Evolutionary conservation across 2,797 vertebrate species (phyloP).

Genomic region (Chelidonichthys spinosus): DNA sequence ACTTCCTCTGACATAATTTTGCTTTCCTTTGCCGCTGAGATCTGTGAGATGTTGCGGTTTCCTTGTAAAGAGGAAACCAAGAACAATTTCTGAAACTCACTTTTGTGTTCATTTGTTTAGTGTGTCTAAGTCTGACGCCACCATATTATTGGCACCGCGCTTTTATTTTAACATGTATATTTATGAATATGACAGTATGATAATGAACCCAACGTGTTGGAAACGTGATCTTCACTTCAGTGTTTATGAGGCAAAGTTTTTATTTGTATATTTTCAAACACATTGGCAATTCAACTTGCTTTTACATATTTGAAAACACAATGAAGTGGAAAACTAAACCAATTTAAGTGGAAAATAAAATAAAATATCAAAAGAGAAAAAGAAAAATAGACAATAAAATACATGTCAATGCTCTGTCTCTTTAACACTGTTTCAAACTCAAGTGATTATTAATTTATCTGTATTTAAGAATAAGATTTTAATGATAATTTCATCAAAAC

Average conservation of each 20-base stretch:
- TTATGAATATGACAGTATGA: neutral
- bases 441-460: neutral
- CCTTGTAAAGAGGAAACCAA: slow-evolving; percentile 31
- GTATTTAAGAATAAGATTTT: neutral
- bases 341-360: neutral
- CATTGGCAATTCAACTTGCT: neutral
- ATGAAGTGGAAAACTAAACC: neutral
- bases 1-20: slow-evolving; percentile 61
- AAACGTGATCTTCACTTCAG: neutral
- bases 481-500: neutral
- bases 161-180: neutral
- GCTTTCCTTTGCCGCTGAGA: slow-evolving; percentile 5
- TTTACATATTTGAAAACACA: neutral
- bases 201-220: neutral
- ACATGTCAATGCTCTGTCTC: neutral
- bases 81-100: neutral
- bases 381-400: neutral
- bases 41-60: neutral
- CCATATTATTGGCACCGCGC: neutral
- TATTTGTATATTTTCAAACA: slow-evolving; percentile 2
- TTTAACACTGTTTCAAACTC: neutral
- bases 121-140: neutral
- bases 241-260: neutral
- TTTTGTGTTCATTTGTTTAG: neutral
- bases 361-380: neutral